Evolutionary conservation across 2,797 vertebrate genomes (phyloP).

Genomic region (Muscicapa striata): DNA sequence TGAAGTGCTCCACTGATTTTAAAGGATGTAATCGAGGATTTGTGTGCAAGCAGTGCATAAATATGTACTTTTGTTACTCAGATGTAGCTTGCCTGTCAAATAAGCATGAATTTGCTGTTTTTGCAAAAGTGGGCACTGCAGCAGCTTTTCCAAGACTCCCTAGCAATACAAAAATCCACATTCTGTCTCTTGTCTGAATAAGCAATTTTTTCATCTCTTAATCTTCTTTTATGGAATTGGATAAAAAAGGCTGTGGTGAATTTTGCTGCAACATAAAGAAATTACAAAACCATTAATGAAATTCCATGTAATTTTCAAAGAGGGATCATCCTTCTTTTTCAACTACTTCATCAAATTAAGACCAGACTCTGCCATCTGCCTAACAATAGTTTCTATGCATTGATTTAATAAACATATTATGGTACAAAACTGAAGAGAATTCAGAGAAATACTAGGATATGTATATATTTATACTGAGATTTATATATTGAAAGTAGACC

Average conservation of each 20-base stretch:
- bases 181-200: neutral
- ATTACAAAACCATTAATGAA: neutral
- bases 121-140: neutral
- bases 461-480: neutral
- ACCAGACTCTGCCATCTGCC: neutral
- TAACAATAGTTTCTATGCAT: neutral
- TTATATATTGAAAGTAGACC: neutral
- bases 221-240: neutral
- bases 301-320: neutral
- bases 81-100: constrained; percentile 6
- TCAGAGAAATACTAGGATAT: neutral
- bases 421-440: neutral
- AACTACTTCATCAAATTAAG: neutral
- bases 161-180: neutral
- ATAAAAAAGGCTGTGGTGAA: neutral
- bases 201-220: neutral
- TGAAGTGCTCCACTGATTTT: constrained; percentile 28
- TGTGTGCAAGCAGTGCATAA: constrained; percentile 19
- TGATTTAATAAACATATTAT: neutral
- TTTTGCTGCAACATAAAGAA: neutral
- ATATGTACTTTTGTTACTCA: neutral
- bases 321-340: neutral
- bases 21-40: neutral
- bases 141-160: neutral
- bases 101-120: neutral